Evolutionary conservation across 2,888 invertebrate genomes (phyloP), one percentile per base, ranked within the genome.

Genomic region (Leptothorax acervorum): DNA sequence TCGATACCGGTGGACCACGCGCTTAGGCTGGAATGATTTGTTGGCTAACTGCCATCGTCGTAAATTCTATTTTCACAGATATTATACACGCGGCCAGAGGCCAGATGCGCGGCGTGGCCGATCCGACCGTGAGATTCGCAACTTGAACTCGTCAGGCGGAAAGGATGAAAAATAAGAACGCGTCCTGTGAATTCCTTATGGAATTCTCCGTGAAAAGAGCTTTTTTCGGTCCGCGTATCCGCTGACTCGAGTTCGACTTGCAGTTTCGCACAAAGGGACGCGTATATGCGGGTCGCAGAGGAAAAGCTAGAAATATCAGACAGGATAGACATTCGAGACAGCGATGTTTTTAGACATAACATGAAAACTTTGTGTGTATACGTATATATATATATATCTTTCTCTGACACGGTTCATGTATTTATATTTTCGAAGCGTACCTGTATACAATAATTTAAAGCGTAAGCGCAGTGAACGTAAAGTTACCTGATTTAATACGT

Each of bases 11-110:
- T 79, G 71, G 79, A 48, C 60, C 79, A 23, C 48, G 48, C 12
- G 48, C 71, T 70, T 79, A 51, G 60, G 31, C 66, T 62, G 48
- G 53, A 76, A 55, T 62, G 70, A 82, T 70, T 83, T 84, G 71
- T 79, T 83, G 86, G 76, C 84, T 53, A 75, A 84, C 65, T 28
- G 86, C 83, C 84, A 84, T 65, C 73, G 57, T 65, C 84, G 79
- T 88, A 88, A 90, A 90, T 83, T 90, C 90, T 90, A 90, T 90
- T 90, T 90, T 82, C 85, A 83, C 65, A 31, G 65, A 39, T 51
- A 23, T 23, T 23, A 23, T 23, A 65, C 42, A 74, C 68, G 60
- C 55, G 31, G 11, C 57, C 74, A 70, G 48, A 83, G 31, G 11
- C 57, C 74, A 70, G 48, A 83, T 75, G 76, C 78, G 53, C 15